These are phyloP conservation scores for Elephas maximus DNA, from an alignment of 2,113 vertebrate genomes.

Conservation along the genomic window DNA sequence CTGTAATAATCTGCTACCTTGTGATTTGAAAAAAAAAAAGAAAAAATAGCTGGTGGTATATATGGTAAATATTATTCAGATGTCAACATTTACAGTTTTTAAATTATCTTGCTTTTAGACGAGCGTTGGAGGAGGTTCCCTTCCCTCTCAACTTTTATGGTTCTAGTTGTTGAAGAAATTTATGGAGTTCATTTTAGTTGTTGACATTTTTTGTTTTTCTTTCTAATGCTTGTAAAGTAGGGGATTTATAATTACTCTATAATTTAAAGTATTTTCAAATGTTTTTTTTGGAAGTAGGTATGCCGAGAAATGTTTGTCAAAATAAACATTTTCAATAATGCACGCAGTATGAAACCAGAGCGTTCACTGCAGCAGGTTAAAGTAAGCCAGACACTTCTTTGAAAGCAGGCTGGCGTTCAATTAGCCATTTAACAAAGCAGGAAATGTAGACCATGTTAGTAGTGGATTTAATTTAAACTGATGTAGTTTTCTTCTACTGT, in stretches of 20 bases:
- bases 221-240: conserved; percentile 70
- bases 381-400: conserved; percentile 64
- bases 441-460: background rate
- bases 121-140: background rate
- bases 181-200: conserved; percentile 60
- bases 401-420: conserved; percentile 59
- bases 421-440: conserved; percentile 62
- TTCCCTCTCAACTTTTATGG: background rate
- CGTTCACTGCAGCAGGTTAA: background rate
- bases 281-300: conserved; percentile 68
- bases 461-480: conserved; percentile 36
- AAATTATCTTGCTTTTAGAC: background rate
- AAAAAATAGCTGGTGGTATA: background rate
- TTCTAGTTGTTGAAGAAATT: conserved; percentile 43
- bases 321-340: conserved; percentile 62
- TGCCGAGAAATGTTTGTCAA: conserved; percentile 55
- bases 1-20: background rate
- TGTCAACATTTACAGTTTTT: background rate
- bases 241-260: conserved; percentile 70
- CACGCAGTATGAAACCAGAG: conserved; percentile 48
- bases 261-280: conserved; percentile 74
- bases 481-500: conserved; percentile 8
- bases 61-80: background rate
- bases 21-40: background rate
- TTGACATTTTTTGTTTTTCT: conserved; percentile 73